Evolutionary conservation across 2,797 vertebrate genomes (phyloP), one percentile per base, ranked within the genome.

Genomic region (Syngnathus acus): DNA sequence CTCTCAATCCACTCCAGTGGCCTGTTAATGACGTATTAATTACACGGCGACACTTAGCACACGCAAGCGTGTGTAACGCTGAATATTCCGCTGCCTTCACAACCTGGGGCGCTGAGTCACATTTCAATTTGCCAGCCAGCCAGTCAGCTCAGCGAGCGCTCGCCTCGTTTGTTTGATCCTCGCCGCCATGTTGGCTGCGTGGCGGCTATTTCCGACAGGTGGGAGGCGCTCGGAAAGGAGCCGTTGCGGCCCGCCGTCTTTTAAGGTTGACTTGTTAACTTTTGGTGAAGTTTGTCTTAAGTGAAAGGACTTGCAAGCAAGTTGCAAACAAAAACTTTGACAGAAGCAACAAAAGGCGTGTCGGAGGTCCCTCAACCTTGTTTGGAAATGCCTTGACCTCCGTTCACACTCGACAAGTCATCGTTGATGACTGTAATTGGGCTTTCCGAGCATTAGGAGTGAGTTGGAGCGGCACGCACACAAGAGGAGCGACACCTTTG

Each of bases 341-440:
- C 6, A 14, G 13, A 2, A 37, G 54, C 14, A 17, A 57, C 26
- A 54, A 9, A 37, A 57, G 5, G 10, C 16, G 54, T 2, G 2
- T 37, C 13, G 6, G 6, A 37, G 26, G 54, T 16, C 4, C 4
- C 3, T 3, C 11, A 32, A 32, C 26, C 54, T 32, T 57, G 6
- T 2, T 57, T 13, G 19, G 14, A 32, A 57, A 37, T 14, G 21
- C 6, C 54, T 40, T 87, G 88, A 92, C 90, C 91, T 91, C 91
- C 90, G 88, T 90, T 92, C 91, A 90, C 91, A 91, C 90, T 89
- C 88, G 90, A 92, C 88, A 90, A 92, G 91, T 91, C 92, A 92
- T 91, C 91, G 91, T 89, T 92, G 90, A 92, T 92, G 90, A 92
- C 91, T 90, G 79, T 93, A 91, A 92, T 92, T 92, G 88, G 88